These are phyloP conservation scores for Meloidogyne chitwoodi DNA, from an alignment of 1,140 invertebrate species.

Conservation along the genomic window DNA sequence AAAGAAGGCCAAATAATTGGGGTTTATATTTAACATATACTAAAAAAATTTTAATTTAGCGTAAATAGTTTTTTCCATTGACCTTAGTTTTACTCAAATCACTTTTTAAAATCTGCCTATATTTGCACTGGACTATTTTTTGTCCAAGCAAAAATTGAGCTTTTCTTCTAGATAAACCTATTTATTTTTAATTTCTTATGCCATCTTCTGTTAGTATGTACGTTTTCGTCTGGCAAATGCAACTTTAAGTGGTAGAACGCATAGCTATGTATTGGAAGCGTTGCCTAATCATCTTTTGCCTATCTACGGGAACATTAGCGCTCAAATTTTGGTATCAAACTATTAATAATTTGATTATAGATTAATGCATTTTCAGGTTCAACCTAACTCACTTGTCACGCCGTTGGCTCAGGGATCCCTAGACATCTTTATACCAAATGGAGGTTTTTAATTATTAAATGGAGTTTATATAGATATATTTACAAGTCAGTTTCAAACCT, in stretches of 20 bases:
- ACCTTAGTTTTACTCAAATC: too few species aligned
- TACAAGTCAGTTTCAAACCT: not conserved
- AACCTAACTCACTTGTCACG: constrained; percentile 2
- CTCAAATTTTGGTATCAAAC: constrained; percentile 10
- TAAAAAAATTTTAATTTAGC: not conserved
- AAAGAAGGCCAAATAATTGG: not conserved
- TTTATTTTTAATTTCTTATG: too few species aligned
- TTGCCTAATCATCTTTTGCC: not conserved
- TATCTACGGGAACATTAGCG: constrained; percentile 10
- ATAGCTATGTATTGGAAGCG: constrained; percentile 10
- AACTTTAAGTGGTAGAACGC: not conserved
- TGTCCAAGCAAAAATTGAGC: too few species aligned
- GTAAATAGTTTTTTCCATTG: too few species aligned
- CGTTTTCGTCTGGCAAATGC: constrained; percentile 5
- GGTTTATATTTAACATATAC: not conserved
- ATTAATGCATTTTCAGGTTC: not conserved
- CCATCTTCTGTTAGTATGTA: not conserved
- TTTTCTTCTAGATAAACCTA: too few species aligned
- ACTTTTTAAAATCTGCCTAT: too few species aligned
- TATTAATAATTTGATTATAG: not conserved
- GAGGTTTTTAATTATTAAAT: not conserved
- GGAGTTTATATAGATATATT: not conserved
- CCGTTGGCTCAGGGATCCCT: constrained; percentile 12
- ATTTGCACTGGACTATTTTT: too few species aligned
- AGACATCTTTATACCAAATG: constrained; percentile 13